phyloP scores from a whole-genome alignment of 2,888 invertebrate genomes.

The Apoda limacodes region DNA sequence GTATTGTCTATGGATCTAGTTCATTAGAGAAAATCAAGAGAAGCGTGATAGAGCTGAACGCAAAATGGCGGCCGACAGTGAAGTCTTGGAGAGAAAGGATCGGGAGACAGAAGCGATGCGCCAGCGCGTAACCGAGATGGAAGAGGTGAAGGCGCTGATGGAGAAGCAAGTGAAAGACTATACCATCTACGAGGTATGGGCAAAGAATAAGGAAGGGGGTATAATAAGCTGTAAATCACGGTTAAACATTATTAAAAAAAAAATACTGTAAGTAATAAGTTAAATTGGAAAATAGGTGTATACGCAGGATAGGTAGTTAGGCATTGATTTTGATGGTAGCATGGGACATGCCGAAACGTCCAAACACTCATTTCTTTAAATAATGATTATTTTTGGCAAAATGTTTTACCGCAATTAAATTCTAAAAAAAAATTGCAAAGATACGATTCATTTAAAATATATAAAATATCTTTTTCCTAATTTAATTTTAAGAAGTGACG shows the following conservation, averaged over 20 bases:
- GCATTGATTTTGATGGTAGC: too few relatives aligned
- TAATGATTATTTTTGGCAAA: too few relatives aligned
- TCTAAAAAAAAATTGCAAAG: too few relatives aligned
- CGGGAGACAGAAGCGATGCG: conserved; percentile 65
- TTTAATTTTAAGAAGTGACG: too few relatives aligned
- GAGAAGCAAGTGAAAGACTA: conserved; percentile 69
- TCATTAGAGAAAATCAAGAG: conserved; percentile 73
- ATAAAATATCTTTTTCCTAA: too few relatives aligned
- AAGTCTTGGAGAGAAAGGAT: conserved; percentile 52
- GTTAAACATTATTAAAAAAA: background rate
- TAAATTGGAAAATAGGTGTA: background rate
- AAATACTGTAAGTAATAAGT: background rate
- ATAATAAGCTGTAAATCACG: background rate
- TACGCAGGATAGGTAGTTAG: too few relatives aligned
- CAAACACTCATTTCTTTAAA: too few relatives aligned
- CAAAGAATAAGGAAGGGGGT: background rate
- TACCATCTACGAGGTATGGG: conserved; percentile 65
- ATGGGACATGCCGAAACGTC: too few relatives aligned
- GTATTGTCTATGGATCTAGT: conserved; percentile 44
- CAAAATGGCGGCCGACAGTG: conserved; percentile 67
- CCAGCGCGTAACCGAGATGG: conserved; percentile 55
- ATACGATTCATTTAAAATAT: too few relatives aligned
- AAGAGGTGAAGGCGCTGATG: conserved; percentile 62
- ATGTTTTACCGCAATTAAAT: too few relatives aligned
- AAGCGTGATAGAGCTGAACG: conserved; percentile 72